Conservation (phyloP, 2,797 vertebrate species). For the Macropodus opercularis region DNA sequence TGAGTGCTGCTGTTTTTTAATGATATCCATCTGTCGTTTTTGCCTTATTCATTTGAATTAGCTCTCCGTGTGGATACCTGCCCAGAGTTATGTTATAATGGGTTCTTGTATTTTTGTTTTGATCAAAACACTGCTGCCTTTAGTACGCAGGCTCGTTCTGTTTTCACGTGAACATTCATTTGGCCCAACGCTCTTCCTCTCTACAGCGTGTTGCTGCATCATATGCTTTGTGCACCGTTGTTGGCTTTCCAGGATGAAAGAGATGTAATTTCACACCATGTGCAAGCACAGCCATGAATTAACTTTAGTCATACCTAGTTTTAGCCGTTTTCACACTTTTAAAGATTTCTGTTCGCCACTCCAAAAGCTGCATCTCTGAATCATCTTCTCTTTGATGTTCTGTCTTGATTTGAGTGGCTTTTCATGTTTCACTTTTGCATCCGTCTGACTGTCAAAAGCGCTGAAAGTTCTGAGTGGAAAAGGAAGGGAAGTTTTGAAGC, state of each 20-base stretch:
- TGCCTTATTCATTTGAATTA: constrained; percentile 20
- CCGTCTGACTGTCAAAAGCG: constrained; percentile 39
- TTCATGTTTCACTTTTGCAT: constrained; percentile 50
- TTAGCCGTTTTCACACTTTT: constrained; percentile 28
- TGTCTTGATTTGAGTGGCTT: constrained; percentile 55
- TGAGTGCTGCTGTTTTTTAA: constrained; percentile 13
- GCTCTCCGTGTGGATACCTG: constrained; percentile 3
- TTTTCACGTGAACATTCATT: constrained; percentile 15
- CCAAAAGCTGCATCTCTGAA: constrained; percentile 36
- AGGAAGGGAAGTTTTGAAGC: constrained; percentile 40
- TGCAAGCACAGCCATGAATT: background rate
- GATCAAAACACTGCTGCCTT: background rate
- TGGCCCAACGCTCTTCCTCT: background rate
- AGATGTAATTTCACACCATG: constrained; percentile 21
- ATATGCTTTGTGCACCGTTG: background rate
- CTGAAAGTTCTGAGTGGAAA: constrained; percentile 43
- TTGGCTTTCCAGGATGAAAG: constrained; percentile 29
- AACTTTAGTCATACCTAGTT: constrained; percentile 3
- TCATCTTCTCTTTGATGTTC: constrained; percentile 48
- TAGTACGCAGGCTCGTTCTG: background rate
- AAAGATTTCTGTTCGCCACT: constrained; percentile 27
- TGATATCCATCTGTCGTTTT: constrained; percentile 31
- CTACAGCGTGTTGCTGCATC: constrained; percentile 11
- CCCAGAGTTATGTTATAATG: background rate
- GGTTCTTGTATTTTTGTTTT: constrained; percentile 7